These are phyloP conservation scores for Schizothorax lantsangensis DNA, from an alignment of 2,797 vertebrate genomes.

Conservation along the genomic window DNA sequence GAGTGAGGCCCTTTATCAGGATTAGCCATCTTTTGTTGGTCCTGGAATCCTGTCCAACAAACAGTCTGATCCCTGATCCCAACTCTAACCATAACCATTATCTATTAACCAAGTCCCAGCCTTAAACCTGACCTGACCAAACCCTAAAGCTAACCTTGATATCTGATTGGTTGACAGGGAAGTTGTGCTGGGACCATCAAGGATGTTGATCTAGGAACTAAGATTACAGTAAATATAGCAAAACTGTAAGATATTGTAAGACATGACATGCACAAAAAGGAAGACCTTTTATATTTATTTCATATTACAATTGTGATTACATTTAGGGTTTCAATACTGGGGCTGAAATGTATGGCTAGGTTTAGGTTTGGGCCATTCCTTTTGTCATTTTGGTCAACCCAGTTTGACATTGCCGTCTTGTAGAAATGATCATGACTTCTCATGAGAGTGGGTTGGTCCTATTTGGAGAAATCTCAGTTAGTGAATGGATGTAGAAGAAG, in stretches of 20 bases:
- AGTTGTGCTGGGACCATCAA: background rate
- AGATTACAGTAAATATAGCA: background rate
- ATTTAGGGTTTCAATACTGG: background rate
- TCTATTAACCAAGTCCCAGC: background rate
- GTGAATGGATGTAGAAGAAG: background rate
- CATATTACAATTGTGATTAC: too few relatives aligned
- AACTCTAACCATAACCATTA: background rate
- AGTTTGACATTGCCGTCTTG: background rate
- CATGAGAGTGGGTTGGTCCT: background rate
- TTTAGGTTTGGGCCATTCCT: background rate
- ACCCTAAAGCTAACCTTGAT: background rate
- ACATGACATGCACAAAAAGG: background rate
- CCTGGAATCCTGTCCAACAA: background rate
- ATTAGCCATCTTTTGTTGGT: conserved; percentile 1
- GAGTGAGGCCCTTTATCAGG: background rate
- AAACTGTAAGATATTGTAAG: too few relatives aligned
- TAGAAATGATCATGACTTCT: background rate
- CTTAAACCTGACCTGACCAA: background rate
- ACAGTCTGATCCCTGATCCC: background rate
- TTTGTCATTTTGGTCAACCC: background rate
- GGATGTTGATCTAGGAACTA: background rate
- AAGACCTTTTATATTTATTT: background rate
- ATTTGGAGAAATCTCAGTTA: conserved; percentile 12
- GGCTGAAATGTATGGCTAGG: background rate
- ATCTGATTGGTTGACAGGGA: background rate